Conservation (phyloP, 2,888 invertebrate species). For the Fabriciana adippe region DNA sequence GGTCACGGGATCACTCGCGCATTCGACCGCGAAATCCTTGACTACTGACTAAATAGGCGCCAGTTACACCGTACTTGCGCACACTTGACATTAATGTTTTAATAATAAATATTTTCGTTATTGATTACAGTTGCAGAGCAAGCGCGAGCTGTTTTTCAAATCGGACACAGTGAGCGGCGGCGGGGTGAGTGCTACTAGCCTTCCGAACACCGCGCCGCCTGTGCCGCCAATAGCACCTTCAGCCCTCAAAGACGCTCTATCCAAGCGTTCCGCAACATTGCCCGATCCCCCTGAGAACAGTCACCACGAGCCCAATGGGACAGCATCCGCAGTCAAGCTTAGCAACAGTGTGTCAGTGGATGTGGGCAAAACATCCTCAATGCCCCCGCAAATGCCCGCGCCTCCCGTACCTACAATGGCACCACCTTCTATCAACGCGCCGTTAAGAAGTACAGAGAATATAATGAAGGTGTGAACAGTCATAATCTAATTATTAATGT, state of each 20-base stretch:
- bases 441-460: slow-evolving; percentile 75
- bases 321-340: slow-evolving; percentile 58
- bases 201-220: slow-evolving; percentile 69
- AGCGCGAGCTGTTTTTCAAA: slow-evolving; percentile 94
- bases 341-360: slow-evolving; percentile 72
- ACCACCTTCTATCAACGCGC: slow-evolving; percentile 57
- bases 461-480: slow-evolving; percentile 65
- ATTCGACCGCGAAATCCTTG: too few species aligned
- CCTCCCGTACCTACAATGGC: slow-evolving; percentile 71
- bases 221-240: slow-evolving; percentile 75
- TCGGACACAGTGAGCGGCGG: slow-evolving; percentile 82
- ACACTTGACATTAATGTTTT: neutral
- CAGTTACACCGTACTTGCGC: neutral
- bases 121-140: slow-evolving; percentile 88
- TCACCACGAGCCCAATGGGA: slow-evolving; percentile 78
- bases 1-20: too few species aligned
- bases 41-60: too few species aligned
- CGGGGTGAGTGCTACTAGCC: slow-evolving; percentile 72
- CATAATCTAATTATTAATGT: neutral
- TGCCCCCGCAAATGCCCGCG: slow-evolving; percentile 72
- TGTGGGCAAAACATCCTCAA: slow-evolving; percentile 66
- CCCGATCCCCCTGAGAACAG: slow-evolving; percentile 74
- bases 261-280: slow-evolving; percentile 72
- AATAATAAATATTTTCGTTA: neutral
- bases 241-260: slow-evolving; percentile 76